phyloP scores from a whole-genome alignment of 2,888 invertebrate genomes.

The Megaustenia siamemsis region DNA sequence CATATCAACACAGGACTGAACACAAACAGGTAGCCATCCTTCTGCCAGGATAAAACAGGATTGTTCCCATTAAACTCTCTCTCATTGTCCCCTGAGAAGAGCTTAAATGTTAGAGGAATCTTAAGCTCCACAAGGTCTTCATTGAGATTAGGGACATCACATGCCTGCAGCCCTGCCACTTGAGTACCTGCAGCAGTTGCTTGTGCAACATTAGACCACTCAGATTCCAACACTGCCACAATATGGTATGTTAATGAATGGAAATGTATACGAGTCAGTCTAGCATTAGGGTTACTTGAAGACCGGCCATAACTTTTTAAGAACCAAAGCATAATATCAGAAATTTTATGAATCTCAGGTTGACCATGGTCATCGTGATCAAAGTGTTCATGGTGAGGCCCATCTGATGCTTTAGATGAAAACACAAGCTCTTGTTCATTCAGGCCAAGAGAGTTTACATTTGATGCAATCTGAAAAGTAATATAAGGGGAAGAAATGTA shows the following conservation, averaged over 20 bases:
- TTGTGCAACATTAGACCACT: slow-evolving; percentile 80
- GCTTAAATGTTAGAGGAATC: slow-evolving; percentile 76
- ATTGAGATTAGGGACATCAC: slow-evolving; percentile 70
- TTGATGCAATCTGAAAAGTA: slow-evolving; percentile 75
- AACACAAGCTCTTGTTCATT: slow-evolving; percentile 81
- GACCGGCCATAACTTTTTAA: slow-evolving; percentile 79
- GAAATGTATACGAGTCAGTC: slow-evolving; percentile 81
- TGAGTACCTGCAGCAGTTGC: slow-evolving; percentile 81
- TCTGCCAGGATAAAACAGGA: slow-evolving; percentile 79
- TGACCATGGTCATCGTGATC: slow-evolving; percentile 65
- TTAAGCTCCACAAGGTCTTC: slow-evolving; percentile 78
- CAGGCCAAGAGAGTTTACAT: slow-evolving; percentile 79
- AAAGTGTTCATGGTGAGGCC: slow-evolving; percentile 76
- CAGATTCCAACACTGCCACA: slow-evolving; percentile 74
- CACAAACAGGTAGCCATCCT: slow-evolving; percentile 79
- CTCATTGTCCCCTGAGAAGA: slow-evolving; percentile 69
- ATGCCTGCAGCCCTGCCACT: slow-evolving; percentile 80
- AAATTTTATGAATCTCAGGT: slow-evolving; percentile 80
- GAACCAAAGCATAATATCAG: slow-evolving; percentile 81
- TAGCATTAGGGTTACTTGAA: slow-evolving; percentile 70
- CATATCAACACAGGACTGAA: slow-evolving; percentile 82
- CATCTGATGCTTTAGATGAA: slow-evolving; percentile 78
- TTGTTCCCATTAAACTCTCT: slow-evolving; percentile 68
- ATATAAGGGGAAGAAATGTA: no score
- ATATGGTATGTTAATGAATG: slow-evolving; percentile 81